Evolutionary conservation across 1,140 invertebrate species (phyloP).

Genomic region (Planococcus citri): DNA sequence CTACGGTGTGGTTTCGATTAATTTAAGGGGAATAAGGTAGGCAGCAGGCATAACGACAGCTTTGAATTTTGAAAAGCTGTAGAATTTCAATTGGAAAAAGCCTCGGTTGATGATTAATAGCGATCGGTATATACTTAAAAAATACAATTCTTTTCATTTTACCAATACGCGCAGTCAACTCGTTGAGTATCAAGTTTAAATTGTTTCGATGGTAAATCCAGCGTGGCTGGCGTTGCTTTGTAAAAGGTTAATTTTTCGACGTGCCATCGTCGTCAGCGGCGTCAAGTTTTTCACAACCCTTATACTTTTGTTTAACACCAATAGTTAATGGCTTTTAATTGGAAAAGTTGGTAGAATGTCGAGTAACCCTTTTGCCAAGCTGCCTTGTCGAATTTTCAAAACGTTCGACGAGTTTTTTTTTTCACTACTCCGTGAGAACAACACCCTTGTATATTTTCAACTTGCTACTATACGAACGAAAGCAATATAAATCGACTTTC

Average conservation of each 20-base stretch:
- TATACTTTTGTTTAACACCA: constrained; percentile 11
- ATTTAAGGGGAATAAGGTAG: neutral
- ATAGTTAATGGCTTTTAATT: constrained; percentile 18
- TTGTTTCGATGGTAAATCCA: neutral
- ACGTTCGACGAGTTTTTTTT: neutral
- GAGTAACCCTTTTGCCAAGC: neutral
- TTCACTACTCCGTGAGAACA: too few species aligned
- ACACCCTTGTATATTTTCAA: too few species aligned
- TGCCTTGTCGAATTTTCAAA: neutral
- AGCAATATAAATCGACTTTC: too few species aligned
- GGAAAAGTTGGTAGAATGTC: constrained; percentile 14
- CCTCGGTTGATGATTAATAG: neutral
- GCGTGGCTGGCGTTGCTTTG: too few species aligned
- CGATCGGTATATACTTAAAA: neutral
- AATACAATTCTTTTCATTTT: constrained; percentile 1
- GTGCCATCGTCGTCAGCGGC: neutral
- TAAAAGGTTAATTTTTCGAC: neutral
- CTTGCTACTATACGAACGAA: too few species aligned
- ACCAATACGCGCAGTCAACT: neutral
- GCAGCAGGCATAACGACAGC: neutral
- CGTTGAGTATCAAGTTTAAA: constrained; percentile 1
- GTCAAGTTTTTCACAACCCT: constrained; percentile 16
- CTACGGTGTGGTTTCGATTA: neutral
- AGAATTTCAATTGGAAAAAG: neutral
- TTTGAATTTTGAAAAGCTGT: neutral